These are phyloP conservation scores for Mycetomoellerius zeteki DNA, from an alignment of 1,140 invertebrate genomes.

Conservation along the genomic window DNA sequence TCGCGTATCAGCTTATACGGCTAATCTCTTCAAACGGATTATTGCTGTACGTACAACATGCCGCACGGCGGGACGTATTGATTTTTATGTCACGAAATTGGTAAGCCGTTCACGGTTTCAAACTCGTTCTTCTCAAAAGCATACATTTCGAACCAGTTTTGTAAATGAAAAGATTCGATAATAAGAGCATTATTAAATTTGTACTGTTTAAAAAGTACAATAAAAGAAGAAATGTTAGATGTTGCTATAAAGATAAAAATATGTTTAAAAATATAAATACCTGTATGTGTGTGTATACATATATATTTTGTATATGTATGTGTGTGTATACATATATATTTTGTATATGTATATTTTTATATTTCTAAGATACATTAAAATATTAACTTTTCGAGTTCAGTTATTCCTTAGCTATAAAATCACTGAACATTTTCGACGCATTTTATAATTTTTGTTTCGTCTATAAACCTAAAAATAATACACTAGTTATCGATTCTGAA, in stretches of 20 bases:
- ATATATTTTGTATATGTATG: too few relatives aligned
- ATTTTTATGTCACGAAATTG: constrained; percentile 44
- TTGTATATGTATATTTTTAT: background rate
- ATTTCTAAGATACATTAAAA: background rate
- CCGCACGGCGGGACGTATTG: background rate
- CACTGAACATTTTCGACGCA: background rate
- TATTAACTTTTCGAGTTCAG: background rate
- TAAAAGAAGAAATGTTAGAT: background rate
- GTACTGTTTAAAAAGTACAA: background rate
- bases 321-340: too few relatives aligned
- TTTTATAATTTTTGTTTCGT: background rate
- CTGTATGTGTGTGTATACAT: too few relatives aligned
- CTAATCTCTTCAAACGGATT: constrained; percentile 38
- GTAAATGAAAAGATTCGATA: constrained; percentile 22
- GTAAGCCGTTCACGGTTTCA: background rate
- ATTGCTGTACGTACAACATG: background rate
- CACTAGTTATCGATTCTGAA: background rate
- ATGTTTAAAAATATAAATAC: background rate
- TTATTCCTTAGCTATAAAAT: background rate
- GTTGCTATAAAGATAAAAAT: background rate
- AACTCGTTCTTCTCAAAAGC: constrained; percentile 33
- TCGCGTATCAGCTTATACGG: constrained; percentile 11
- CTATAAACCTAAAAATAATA: background rate
- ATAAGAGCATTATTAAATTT: background rate
- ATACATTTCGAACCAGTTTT: constrained; percentile 25